A percentile compares a stretch with the other conserved stretches of the same genome.
phyloP scores from a whole-genome alignment of 1,140 invertebrate species.

The Steinernema feltiae region DNA sequence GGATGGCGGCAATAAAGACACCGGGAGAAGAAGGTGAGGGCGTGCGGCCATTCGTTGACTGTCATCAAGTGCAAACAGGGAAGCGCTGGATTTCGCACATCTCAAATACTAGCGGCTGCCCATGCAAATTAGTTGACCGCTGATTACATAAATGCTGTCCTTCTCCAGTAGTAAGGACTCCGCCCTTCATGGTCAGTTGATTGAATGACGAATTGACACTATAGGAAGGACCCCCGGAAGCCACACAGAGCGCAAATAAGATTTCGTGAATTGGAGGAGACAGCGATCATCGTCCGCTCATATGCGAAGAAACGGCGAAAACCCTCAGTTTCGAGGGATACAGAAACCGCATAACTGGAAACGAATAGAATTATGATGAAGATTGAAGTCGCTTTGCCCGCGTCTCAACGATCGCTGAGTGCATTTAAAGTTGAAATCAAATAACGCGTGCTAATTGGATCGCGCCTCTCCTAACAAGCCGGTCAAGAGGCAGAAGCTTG shows the following conservation, averaged over 20 bases:
- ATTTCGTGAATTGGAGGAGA: conserved; percentile 10
- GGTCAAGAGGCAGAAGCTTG: too few species aligned
- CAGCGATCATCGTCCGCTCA: background rate
- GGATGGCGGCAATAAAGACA: too few species aligned
- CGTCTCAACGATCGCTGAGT: too few species aligned
- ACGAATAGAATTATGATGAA: too few species aligned
- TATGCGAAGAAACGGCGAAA: background rate
- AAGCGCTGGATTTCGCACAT: conserved; percentile 9
- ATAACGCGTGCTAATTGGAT: too few species aligned
- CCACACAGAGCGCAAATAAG: conserved; percentile 3
- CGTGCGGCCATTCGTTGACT: too few species aligned
- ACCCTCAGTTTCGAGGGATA: too few species aligned
- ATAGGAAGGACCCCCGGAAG: conserved; percentile 2
- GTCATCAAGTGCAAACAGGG: background rate
- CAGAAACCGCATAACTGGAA: too few species aligned
- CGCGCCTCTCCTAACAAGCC: too few species aligned
- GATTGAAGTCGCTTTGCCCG: too few species aligned
- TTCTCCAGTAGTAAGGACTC: background rate
- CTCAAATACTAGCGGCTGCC: background rate
- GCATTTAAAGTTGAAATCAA: too few species aligned
- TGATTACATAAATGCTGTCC: conserved; percentile 13
- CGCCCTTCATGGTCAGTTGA: conserved; percentile 9
- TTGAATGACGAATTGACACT: conserved; percentile 15
- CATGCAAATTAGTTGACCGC: conserved; percentile 15
- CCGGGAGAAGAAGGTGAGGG: too few species aligned